phyloP scores from a whole-genome alignment of 2,888 invertebrate species.

The Pteria penguin region DNA sequence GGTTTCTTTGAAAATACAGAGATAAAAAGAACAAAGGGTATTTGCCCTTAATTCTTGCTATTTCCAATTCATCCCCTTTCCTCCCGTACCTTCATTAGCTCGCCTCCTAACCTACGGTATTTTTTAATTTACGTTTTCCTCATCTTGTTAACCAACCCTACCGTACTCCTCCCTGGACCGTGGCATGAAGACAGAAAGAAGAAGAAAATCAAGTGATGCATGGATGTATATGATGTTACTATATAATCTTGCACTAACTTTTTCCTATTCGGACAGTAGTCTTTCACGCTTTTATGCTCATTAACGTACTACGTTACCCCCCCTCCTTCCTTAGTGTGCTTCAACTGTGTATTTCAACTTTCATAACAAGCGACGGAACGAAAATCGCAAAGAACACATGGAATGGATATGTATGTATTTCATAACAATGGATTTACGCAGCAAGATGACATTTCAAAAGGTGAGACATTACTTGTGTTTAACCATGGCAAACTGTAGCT shows the following conservation, averaged over 20 bases:
- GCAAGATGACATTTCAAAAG: too few species aligned
- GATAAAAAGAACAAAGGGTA: too few species aligned
- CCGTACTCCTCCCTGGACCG: not conserved
- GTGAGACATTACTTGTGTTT: too few species aligned
- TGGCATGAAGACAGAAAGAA: not conserved
- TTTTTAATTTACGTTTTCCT: not conserved
- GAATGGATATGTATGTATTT: too few species aligned
- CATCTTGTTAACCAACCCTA: not conserved
- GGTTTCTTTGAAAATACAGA: too few species aligned
- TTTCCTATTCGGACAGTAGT: not conserved
- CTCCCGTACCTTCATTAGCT: not conserved
- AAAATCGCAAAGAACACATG: too few species aligned
- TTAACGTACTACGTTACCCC: not conserved
- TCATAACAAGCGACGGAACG: too few species aligned
- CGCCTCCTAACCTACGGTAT: not conserved
- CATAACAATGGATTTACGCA: too few species aligned
- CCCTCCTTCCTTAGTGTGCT: not conserved
- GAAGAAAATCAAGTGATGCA: not conserved
- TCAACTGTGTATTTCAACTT: too few species aligned
- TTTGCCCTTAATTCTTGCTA: too few species aligned
- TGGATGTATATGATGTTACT: not conserved
- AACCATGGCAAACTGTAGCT: too few species aligned
- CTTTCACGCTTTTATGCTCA: not conserved
- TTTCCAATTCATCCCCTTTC: not conserved
- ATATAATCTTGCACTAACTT: not conserved